phyloP scores from a whole-genome alignment of 2,888 invertebrate species.

The Andrena haemorrhoa region DNA sequence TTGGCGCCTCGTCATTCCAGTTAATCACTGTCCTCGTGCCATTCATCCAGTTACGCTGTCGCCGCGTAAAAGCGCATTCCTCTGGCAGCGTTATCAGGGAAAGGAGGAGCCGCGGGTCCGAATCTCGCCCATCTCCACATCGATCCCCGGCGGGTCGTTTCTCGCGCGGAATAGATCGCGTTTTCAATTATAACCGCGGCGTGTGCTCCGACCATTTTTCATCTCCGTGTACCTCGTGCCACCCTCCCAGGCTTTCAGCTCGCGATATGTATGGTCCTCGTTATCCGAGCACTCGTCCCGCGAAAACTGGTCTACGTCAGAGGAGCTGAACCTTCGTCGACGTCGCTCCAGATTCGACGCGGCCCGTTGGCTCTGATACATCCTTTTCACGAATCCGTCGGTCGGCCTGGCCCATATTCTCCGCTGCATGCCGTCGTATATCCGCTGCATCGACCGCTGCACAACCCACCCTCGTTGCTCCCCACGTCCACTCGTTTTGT shows the following conservation, averaged over 20 bases:
- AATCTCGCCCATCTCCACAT: not conserved
- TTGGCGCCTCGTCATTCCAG: conserved; percentile 17
- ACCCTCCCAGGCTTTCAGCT: not conserved
- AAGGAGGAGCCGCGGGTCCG: not conserved
- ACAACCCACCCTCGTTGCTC: not conserved
- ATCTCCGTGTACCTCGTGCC: not conserved
- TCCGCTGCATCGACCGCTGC: conserved; percentile 52
- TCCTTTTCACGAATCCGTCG: conserved; percentile 48
- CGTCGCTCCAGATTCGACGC: conserved; percentile 34
- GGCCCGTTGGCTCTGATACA: conserved; percentile 24
- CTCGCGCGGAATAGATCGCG: not conserved
- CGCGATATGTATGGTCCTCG: conserved; percentile 4
- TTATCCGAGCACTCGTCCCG: conserved; percentile 10
- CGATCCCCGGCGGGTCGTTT: not conserved
- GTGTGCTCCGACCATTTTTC: not conserved
- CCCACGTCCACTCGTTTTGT: conserved; percentile 56
- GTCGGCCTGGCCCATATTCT: conserved; percentile 54
- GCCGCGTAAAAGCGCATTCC: not conserved
- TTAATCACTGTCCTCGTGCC: conserved; percentile 34
- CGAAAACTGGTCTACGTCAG: conserved; percentile 17
- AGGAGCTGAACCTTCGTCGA: conserved; percentile 21
- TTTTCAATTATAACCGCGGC: not conserved
- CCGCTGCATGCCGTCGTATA: conserved; percentile 18
- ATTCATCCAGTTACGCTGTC: not conserved
- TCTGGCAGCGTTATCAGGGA: not conserved